Percentiles rank a stretch among this genome's conserved stretches.
These are phyloP conservation scores for Phyllotreta cruciferae DNA, from an alignment of 2,888 invertebrate genomes.

Conservation along the genomic window DNA sequence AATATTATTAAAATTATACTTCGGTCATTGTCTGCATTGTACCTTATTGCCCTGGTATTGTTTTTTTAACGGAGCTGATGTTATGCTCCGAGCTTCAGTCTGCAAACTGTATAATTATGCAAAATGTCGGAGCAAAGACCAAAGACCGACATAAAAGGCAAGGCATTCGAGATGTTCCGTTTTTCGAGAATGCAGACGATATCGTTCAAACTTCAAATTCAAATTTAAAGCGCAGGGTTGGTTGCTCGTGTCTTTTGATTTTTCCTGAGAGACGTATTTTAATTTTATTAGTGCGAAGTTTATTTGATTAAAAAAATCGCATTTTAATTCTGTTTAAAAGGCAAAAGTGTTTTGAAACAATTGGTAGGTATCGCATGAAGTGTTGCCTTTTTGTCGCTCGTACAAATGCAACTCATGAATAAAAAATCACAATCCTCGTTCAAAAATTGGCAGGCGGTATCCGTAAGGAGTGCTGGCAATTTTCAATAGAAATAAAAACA, in stretches of 20 bases:
- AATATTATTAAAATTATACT: background rate
- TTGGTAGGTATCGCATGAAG: background rate
- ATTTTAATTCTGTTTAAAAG: too few species aligned
- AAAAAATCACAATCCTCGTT: background rate
- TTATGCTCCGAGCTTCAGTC: slow-evolving; percentile 11
- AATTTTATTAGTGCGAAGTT: too few species aligned
- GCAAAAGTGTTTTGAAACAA: background rate
- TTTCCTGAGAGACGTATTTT: background rate
- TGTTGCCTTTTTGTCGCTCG: background rate
- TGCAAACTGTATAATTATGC: slow-evolving; percentile 22
- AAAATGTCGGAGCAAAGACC: slow-evolving; percentile 20
- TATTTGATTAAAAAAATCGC: too few species aligned
- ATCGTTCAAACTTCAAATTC: slow-evolving; percentile 17
- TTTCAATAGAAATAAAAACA: slow-evolving; percentile 9
- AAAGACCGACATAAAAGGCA: slow-evolving; percentile 20
- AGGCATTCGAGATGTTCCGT: slow-evolving; percentile 13
- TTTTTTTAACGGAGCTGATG: slow-evolving; percentile 6
- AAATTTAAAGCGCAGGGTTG: slow-evolving; percentile 1
- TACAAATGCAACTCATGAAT: slow-evolving; percentile 1
- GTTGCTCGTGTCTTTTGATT: slow-evolving; percentile 5
- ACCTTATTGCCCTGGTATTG: slow-evolving; percentile 17
- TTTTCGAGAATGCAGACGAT: slow-evolving; percentile 12
- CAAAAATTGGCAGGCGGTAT: background rate
- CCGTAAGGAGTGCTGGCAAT: background rate
- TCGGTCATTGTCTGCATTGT: slow-evolving; percentile 14